phyloP scores from a whole-genome alignment of 2,888 invertebrate species.

The Tenthredo scrophulariae region DNA sequence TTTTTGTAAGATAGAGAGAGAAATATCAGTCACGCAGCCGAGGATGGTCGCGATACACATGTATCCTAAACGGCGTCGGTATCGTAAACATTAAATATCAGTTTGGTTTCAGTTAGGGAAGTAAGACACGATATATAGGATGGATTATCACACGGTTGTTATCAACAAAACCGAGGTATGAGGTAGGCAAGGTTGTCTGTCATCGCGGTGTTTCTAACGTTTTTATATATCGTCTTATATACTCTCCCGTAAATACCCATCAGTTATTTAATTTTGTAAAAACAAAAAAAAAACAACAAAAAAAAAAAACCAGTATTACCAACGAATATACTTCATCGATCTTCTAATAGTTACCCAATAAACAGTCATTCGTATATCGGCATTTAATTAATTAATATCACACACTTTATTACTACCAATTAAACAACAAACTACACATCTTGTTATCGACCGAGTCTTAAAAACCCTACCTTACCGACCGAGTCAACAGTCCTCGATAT shows the following conservation, averaged over 20 bases:
- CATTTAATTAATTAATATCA: neutral
- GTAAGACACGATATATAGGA: neutral
- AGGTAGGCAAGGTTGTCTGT: neutral
- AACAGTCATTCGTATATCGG: neutral
- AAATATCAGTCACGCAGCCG: neutral
- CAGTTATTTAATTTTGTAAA: no score
- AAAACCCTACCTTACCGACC: neutral
- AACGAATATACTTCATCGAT: no score
- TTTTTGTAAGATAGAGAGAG: neutral
- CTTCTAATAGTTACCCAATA: neutral
- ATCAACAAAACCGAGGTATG: neutral
- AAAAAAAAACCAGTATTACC: no score
- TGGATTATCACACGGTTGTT: neutral
- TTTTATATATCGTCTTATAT: no score
- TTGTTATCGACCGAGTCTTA: neutral
- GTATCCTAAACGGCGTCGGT: slow-evolving; percentile 35
- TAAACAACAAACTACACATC: neutral
- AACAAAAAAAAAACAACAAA: no score
- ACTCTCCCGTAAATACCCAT: no score
- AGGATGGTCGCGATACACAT: slow-evolving; percentile 28
- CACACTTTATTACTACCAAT: neutral
- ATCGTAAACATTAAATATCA: slow-evolving; percentile 31
- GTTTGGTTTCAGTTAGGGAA: neutral
- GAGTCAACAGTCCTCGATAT: neutral
- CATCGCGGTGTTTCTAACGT: neutral